A percentile compares a stretch with the other conserved stretches of the same genome.
Conservation (phyloP, 2,797 vertebrate genomes). For the Telmatherina bonti region DNA sequence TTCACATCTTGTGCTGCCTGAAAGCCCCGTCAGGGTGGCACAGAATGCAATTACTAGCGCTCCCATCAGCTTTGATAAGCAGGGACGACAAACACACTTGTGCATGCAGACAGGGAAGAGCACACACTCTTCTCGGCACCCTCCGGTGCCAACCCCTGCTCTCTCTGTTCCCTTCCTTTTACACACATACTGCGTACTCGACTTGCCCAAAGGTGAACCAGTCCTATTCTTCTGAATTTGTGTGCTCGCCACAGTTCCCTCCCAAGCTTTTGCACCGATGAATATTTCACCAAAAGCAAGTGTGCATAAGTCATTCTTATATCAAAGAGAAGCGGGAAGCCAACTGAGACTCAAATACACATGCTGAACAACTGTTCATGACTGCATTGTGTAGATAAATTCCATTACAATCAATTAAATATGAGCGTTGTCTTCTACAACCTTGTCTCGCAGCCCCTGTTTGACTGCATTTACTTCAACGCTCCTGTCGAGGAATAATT, state of each 20-base stretch:
- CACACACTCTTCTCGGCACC: conserved; percentile 30
- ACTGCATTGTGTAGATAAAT: conserved; percentile 28
- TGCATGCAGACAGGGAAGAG: conserved; percentile 47
- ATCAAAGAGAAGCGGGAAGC: conserved; percentile 11
- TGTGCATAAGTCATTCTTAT: conserved; percentile 43
- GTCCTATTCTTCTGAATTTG: conserved; percentile 54
- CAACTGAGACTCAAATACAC: conserved; percentile 14
- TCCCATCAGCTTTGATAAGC: conserved; percentile 61
- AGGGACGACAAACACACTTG: conserved; percentile 42
- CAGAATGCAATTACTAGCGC: conserved; percentile 72
- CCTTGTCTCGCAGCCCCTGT: neutral
- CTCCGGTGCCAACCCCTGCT: conserved; percentile 25
- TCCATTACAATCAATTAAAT: conserved; percentile 31
- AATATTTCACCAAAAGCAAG: conserved; percentile 72
- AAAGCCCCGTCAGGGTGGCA: conserved; percentile 50
- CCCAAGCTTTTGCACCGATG: conserved; percentile 57
- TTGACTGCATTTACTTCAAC: neutral
- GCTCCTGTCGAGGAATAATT: neutral
- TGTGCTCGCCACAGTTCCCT: conserved; percentile 51
- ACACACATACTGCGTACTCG: conserved; percentile 24
- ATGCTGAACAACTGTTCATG: conserved; percentile 33
- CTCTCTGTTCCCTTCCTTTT: conserved; percentile 20
- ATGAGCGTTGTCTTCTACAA: conserved; percentile 13
- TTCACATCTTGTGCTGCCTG: conserved; percentile 43
- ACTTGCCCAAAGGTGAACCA: conserved; percentile 61